phyloP scores from a whole-genome alignment of 1,140 invertebrate genomes.

The Drosophila arizonae region DNA sequence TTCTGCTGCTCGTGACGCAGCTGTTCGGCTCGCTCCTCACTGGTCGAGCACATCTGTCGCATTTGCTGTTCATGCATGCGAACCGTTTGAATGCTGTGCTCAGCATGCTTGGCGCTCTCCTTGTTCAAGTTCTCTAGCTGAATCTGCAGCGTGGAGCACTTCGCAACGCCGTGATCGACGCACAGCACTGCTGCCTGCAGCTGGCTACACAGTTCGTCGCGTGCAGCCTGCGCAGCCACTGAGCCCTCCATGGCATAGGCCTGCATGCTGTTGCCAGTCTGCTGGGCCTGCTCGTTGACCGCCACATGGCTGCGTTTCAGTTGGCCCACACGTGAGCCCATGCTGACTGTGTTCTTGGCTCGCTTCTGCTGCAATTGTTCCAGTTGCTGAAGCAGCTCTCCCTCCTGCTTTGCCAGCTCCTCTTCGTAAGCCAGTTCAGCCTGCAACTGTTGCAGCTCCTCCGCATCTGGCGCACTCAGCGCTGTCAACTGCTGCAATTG shows the following conservation, averaged over 20 bases:
- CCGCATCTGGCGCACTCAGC: conserved; percentile 40
- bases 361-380: conserved; percentile 54
- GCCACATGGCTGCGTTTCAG: conserved; percentile 44
- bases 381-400: conserved; percentile 57
- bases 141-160: conserved; percentile 60
- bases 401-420: conserved; percentile 51
- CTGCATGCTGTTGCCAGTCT: conserved; percentile 34
- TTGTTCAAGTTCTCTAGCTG: conserved; percentile 56
- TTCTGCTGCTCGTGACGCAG: conserved; percentile 29
- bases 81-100: conserved; percentile 39
- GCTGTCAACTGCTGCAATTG: conserved; percentile 46
- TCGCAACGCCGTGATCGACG: conserved; percentile 54
- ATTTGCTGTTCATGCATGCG: conserved; percentile 20
- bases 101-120: conserved; percentile 40
- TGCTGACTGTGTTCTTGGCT: conserved; percentile 46
- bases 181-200: conserved; percentile 45
- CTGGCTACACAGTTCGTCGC: conserved; percentile 42
- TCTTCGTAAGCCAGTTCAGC: conserved; percentile 55
- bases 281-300: conserved; percentile 27
- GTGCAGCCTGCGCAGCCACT: conserved; percentile 30
- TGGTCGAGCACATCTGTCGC: conserved; percentile 23
- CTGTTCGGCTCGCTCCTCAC: conserved; percentile 28
- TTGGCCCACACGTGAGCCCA: conserved; percentile 39
- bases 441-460: conserved; percentile 57
- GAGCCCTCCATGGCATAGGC: conserved; percentile 34